These are phyloP conservation scores for Geodia barretti DNA, from an alignment of 37 sponge, comb jelly and placozoan species.

Conservation along the genomic window DNA sequence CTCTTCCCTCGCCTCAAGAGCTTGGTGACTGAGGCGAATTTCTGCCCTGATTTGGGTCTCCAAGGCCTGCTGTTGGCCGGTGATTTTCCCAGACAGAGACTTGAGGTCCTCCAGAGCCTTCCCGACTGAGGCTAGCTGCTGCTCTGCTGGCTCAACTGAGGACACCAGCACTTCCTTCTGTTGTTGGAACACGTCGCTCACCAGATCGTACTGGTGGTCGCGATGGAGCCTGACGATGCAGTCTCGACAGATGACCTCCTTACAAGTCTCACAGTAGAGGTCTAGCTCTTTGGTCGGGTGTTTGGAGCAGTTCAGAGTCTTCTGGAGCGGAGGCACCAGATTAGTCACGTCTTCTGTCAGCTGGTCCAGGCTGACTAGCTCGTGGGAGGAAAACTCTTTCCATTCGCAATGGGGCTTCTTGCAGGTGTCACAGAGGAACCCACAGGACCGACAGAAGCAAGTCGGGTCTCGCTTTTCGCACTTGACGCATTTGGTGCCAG, in stretches of 20 bases:
- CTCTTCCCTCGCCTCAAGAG: slow-evolving; percentile 15
- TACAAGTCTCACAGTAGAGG: slow-evolving; percentile 53
- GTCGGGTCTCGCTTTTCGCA: neutral
- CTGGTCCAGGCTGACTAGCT: neutral
- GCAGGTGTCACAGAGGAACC: neutral
- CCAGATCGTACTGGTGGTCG: slow-evolving; percentile 23
- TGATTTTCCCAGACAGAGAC: neutral
- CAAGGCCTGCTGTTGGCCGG: slow-evolving; percentile 9
- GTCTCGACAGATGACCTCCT: slow-evolving; percentile 32
- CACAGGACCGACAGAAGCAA: neutral
- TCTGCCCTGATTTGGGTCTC: neutral
- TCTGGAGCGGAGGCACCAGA: slow-evolving; percentile 2
- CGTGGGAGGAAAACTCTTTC: neutral
- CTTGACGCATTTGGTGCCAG: neutral
- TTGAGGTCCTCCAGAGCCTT: slow-evolving; percentile 11
- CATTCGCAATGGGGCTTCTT: neutral
- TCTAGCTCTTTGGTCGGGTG: slow-evolving; percentile 16
- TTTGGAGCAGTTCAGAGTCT: slow-evolving; percentile 3
- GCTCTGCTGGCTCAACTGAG: slow-evolving; percentile 7
- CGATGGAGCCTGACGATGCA: slow-evolving; percentile 23
- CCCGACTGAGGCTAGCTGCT: slow-evolving; percentile 3
- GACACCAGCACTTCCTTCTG: slow-evolving; percentile 14
- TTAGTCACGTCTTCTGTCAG: slow-evolving; percentile 1
- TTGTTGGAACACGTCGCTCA: slow-evolving; percentile 12
- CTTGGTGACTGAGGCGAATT: slow-evolving; percentile 13